Percentiles rank a stretch among this genome's conserved stretches.
Conservation (phyloP, 1,140 invertebrate genomes). For the Drosophila pallidifrons region DNA sequence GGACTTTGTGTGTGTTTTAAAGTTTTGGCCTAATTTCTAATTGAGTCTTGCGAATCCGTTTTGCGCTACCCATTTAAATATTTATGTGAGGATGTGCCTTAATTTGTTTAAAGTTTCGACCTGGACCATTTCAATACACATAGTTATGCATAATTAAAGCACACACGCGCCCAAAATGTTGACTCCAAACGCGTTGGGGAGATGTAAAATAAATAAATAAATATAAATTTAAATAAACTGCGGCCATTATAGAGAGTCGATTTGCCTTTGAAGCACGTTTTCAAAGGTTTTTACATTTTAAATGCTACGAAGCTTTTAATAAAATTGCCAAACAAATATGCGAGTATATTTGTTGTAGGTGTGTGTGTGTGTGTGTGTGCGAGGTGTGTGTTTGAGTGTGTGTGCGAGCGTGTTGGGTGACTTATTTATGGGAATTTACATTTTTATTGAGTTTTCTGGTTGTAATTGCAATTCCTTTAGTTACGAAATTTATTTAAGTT, state of each 20-base stretch:
- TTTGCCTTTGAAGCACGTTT: constrained; percentile 49
- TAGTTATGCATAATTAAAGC: constrained; percentile 69
- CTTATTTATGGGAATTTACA: constrained; percentile 50
- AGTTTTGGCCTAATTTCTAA: constrained; percentile 23
- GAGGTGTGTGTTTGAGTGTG: not conserved
- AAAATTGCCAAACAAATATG: constrained; percentile 56
- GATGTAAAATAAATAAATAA: constrained; percentile 31
- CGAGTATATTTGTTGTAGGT: not conserved
- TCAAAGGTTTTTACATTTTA: constrained; percentile 53
- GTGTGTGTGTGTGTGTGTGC: not conserved
- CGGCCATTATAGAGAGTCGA: constrained; percentile 36
- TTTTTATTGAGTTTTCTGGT: constrained; percentile 41
- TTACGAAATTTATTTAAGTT: constrained; percentile 14
- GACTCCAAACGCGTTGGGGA: constrained; percentile 29
- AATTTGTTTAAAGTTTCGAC: constrained; percentile 45
- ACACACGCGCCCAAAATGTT: constrained; percentile 46
- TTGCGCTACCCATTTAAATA: constrained; percentile 32
- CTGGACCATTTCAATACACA: constrained; percentile 43
- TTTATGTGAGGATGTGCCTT: constrained; percentile 36
- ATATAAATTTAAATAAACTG: constrained; percentile 55
- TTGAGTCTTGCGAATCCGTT: constrained; percentile 16
- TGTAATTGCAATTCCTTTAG: constrained; percentile 35
- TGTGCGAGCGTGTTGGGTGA: constrained; percentile 11
- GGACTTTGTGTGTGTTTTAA: constrained; percentile 8
- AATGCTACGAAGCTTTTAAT: constrained; percentile 54